Conservation (phyloP, 2,113 vertebrate genomes). For the Telmatochromis brichardi region DNA sequence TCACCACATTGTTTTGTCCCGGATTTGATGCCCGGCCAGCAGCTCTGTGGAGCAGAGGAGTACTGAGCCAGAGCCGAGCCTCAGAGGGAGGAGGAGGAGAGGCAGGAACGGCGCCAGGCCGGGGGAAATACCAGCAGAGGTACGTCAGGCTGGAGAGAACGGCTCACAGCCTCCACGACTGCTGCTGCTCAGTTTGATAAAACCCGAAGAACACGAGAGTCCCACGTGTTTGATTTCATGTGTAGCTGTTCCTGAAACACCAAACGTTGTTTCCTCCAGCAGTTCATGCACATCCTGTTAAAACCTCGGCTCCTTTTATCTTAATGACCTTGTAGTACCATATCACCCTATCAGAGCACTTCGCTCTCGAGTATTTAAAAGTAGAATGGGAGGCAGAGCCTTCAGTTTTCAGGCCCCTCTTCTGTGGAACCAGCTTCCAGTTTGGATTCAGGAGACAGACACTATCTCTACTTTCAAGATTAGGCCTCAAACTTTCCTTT, state of each 20-base stretch:
- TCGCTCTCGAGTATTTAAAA: neutral
- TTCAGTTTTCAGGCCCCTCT: neutral
- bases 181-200: neutral
- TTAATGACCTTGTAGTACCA: neutral
- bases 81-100: neutral
- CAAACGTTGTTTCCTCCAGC: rapidly evolving
- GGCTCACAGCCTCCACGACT: neutral
- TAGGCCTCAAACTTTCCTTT: neutral
- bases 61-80: neutral
- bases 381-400: neutral
- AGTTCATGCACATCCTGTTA: neutral
- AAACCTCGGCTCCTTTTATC: neutral
- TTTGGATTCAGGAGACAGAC: no score
- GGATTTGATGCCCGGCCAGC: neutral
- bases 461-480: neutral
- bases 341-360: rapidly evolving
- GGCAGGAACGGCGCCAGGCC: neutral
- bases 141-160: slow-evolving; percentile 7
- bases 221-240: neutral
- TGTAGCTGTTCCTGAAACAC: rapidly evolving
- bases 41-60: neutral
- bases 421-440: neutral
- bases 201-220: neutral
- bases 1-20: neutral
- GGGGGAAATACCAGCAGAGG: slow-evolving; percentile 40